These are phyloP conservation scores for Timandra comae DNA, from an alignment of 2,888 invertebrate genomes.

Conservation along the genomic window DNA sequence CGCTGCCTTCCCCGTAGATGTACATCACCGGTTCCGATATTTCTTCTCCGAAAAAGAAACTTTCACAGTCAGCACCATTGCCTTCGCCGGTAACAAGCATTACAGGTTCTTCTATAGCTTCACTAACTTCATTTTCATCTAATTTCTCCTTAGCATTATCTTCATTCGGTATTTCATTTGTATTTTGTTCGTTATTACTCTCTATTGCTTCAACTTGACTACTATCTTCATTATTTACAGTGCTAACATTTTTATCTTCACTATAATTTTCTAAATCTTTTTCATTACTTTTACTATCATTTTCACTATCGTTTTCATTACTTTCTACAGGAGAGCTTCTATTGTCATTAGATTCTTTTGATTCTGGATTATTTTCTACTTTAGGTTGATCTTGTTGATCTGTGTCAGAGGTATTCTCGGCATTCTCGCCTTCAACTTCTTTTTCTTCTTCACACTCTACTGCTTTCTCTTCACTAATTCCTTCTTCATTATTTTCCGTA, in stretches of 20 bases:
- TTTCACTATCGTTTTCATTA: conserved; percentile 5
- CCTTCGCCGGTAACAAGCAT: conserved; percentile 83
- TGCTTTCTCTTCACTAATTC: conserved; percentile 5
- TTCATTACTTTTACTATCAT: conserved; percentile 7
- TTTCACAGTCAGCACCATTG: conserved; percentile 80
- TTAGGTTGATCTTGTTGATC: conserved; percentile 3
- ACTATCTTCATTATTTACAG: conserved; percentile 7
- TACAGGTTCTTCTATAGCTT: conserved; percentile 84
- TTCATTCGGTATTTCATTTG: conserved; percentile 20
- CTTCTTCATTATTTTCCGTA: conserved; percentile 11
- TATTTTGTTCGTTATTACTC: conserved; percentile 19
- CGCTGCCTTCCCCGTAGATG: conserved; percentile 84
- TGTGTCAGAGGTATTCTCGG: too few relatives aligned
- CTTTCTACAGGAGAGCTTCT: conserved; percentile 4
- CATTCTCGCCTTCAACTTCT: too few relatives aligned
- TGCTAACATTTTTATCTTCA: conserved; percentile 12
- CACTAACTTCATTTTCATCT: conserved; percentile 56
- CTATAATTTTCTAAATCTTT: conserved; percentile 16
- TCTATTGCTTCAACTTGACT: conserved; percentile 38
- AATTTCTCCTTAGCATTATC: conserved; percentile 6
- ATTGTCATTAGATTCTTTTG: conserved; percentile 6
- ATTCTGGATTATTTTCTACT: conserved; percentile 6
- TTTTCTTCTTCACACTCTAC: too few relatives aligned
- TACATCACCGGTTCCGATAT: conserved; percentile 84
- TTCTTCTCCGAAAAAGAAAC: conserved; percentile 77